Conservation (phyloP, 2,113 vertebrate species). For the Illadopsis cleaveri region DNA sequence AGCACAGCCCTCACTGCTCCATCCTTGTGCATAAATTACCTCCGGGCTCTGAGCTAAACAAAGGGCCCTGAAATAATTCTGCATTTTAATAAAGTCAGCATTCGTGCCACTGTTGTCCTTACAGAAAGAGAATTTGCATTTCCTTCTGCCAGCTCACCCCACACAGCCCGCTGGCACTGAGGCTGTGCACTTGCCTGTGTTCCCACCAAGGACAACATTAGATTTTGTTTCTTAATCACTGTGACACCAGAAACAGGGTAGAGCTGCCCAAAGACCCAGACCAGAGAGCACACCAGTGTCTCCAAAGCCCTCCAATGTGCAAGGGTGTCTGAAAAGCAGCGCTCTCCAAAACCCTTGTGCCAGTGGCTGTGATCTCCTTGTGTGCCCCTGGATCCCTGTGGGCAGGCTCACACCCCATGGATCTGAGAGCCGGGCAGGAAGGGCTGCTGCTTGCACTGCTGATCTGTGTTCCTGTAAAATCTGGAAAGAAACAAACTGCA, state of each 20-base stretch:
- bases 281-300: neutral
- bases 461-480: neutral
- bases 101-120: neutral
- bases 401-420: rapidly evolving
- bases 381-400: neutral
- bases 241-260: neutral
- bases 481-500: neutral
- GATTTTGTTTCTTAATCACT: constrained; percentile 56
- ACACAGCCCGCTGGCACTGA: constrained; percentile 24
- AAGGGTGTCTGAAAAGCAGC: neutral
- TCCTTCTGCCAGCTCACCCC: neutral
- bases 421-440: rapidly evolving
- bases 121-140: constrained; percentile 33
- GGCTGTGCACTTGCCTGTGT: neutral
- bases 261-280: constrained; percentile 1
- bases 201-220: constrained; percentile 34
- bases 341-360: neutral
- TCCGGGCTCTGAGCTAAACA: constrained; percentile 57
- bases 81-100: constrained; percentile 48
- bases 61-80: constrained; percentile 52
- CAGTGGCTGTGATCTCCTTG: neutral
- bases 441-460: neutral
- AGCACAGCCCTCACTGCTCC: constrained; percentile 5
- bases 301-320: constrained; percentile 1
- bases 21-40: constrained; percentile 59